These are phyloP conservation scores for Peromyscus eremicus DNA, from an alignment of 2,797 vertebrate species.

Conservation along the genomic window DNA sequence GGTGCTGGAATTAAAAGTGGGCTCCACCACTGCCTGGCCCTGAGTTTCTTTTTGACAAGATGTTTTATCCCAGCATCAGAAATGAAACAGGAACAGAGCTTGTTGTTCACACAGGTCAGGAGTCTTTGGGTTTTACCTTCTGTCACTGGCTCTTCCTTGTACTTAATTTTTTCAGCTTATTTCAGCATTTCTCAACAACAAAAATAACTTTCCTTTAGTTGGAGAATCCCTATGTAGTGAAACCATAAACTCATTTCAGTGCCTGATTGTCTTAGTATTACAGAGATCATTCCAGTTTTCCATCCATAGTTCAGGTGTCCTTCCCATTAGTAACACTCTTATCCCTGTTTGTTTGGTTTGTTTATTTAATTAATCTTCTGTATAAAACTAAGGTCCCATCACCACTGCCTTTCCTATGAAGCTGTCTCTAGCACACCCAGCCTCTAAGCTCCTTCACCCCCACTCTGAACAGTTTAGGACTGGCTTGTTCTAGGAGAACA, in stretches of 20 bases:
- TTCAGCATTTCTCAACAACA: constrained; percentile 11
- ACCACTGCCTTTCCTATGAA: neutral
- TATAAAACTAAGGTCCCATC: neutral
- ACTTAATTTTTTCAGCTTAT: neutral
- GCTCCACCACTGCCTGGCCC: neutral
- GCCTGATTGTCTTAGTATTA: neutral
- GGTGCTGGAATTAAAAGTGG: neutral
- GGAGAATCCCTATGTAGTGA: neutral
- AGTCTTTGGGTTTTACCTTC: neutral
- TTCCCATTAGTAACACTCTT: neutral
- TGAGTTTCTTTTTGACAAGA: neutral
- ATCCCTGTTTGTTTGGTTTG: neutral
- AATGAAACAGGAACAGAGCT: neutral
- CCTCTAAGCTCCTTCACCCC: neutral
- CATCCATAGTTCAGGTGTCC: neutral
- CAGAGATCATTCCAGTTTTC: neutral
- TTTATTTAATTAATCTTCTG: neutral
- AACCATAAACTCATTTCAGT: neutral
- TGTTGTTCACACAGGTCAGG: neutral
- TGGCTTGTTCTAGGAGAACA: neutral
- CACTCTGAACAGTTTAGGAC: neutral
- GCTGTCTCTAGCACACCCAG: neutral
- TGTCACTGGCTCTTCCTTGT: neutral
- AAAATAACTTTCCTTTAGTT: neutral
- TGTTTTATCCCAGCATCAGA: neutral